Conservation (phyloP, 2,888 invertebrate species). For the Aromia moschata region DNA sequence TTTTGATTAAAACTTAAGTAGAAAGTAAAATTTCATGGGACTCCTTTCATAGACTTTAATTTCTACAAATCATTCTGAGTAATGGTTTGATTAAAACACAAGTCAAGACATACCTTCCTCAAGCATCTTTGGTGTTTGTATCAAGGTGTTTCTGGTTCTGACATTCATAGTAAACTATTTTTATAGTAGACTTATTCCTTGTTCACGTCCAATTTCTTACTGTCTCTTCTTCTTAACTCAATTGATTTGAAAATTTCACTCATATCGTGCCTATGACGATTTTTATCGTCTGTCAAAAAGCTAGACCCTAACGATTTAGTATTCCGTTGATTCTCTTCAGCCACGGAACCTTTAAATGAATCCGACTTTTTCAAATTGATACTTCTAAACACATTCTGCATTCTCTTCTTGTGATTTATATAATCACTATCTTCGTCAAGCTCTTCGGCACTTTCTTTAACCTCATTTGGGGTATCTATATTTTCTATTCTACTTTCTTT, state of each 20-base stretch:
- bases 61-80: too few relatives aligned
- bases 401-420: slow-evolving; percentile 43
- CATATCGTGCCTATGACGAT: slow-evolving; percentile 45
- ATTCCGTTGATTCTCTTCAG: slow-evolving; percentile 7
- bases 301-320: slow-evolving; percentile 38
- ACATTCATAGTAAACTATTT: too few relatives aligned
- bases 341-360: slow-evolving; percentile 25
- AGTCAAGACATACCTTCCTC: too few relatives aligned
- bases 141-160: neutral
- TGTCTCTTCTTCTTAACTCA: slow-evolving; percentile 35
- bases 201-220: slow-evolving; percentile 1
- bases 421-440: slow-evolving; percentile 17
- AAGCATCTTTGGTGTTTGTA: neutral
- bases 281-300: slow-evolving; percentile 39
- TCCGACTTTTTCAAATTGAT: slow-evolving; percentile 47
- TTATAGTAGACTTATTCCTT: too few relatives aligned
- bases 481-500: slow-evolving; percentile 1
- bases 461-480: neutral
- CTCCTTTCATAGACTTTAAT: too few relatives aligned
- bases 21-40: too few relatives aligned
- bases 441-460: slow-evolving; percentile 12
- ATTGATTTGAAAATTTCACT: slow-evolving; percentile 35
- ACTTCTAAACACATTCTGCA: slow-evolving; percentile 50
- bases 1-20: too few relatives aligned
- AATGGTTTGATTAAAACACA: too few relatives aligned